phyloP scores from a whole-genome alignment of 2,888 invertebrate genomes.

The Catocala nupta region DNA sequence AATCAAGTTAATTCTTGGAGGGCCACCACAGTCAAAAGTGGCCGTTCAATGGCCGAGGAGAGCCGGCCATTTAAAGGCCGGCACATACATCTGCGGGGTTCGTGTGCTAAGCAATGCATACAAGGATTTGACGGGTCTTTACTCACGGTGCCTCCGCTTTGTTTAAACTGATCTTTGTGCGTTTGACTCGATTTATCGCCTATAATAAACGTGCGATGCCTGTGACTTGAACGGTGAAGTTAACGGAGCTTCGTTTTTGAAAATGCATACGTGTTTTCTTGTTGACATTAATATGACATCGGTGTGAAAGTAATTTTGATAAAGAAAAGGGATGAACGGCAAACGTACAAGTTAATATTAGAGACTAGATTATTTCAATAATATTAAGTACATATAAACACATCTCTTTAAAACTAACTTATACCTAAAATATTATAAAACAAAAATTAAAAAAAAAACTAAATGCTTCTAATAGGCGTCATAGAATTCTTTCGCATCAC shows the following conservation, averaged over 20 bases:
- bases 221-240: constrained; percentile 21
- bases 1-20: constrained; percentile 53
- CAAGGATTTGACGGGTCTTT: constrained; percentile 80
- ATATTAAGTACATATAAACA: too few relatives aligned
- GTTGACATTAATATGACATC: too few relatives aligned
- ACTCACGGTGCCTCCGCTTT: constrained; percentile 74
- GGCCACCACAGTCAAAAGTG: constrained; percentile 64
- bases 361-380: too few relatives aligned
- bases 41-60: constrained; percentile 64
- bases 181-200: constrained; percentile 48
- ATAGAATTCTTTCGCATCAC: too few relatives aligned
- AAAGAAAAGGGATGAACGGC: too few relatives aligned
- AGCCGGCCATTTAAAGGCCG: constrained; percentile 39
- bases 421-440: too few relatives aligned
- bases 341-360: too few relatives aligned
- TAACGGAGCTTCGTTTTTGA: constrained; percentile 9
- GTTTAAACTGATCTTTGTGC: constrained; percentile 72
- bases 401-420: too few relatives aligned
- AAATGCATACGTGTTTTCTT: neutral
- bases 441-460: too few relatives aligned
- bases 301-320: too few relatives aligned
- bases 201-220: constrained; percentile 47
- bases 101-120: constrained; percentile 79
- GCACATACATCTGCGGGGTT: constrained; percentile 79
- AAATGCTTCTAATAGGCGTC: too few relatives aligned